Evolutionary conservation across 1,140 invertebrate genomes (phyloP).

Genomic region (Planococcus citri): DNA sequence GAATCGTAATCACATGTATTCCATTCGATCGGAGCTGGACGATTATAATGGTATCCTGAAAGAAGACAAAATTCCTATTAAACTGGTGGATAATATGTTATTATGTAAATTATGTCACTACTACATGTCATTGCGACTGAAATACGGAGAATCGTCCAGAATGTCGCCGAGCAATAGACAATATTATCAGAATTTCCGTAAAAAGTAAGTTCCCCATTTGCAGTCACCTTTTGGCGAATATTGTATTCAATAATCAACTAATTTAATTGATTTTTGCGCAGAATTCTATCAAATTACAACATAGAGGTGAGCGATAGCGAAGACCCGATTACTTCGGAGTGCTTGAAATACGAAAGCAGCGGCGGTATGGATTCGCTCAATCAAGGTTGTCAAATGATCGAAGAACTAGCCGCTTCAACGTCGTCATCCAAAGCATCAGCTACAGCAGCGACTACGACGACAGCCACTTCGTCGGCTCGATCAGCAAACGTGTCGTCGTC

Average conservation of each 20-base stretch:
- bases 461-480: too few species aligned
- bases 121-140: constrained; percentile 54
- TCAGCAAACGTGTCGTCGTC: too few species aligned
- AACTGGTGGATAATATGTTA: constrained; percentile 43
- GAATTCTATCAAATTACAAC: constrained; percentile 55
- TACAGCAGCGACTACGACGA: too few species aligned
- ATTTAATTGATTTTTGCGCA: constrained; percentile 31
- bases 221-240: too few species aligned
- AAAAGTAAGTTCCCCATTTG: constrained; percentile 38
- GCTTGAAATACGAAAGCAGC: not conserved
- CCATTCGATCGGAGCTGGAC: constrained; percentile 41
- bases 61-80: constrained; percentile 52
- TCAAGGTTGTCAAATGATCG: too few species aligned
- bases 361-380: too few species aligned
- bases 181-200: constrained; percentile 53
- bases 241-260: too few species aligned
- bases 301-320: constrained; percentile 50
- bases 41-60: constrained; percentile 51
- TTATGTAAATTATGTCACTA: constrained; percentile 68
- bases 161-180: constrained; percentile 40
- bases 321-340: constrained; percentile 32
- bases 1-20: constrained; percentile 43
- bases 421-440: too few species aligned
- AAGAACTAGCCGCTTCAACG: too few species aligned
- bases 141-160: constrained; percentile 39